A percentile compares a stretch with the other conserved stretches of the same genome.
phyloP scores from a whole-genome alignment of 2,797 vertebrate genomes.

The Phoebastria nigripes region DNA sequence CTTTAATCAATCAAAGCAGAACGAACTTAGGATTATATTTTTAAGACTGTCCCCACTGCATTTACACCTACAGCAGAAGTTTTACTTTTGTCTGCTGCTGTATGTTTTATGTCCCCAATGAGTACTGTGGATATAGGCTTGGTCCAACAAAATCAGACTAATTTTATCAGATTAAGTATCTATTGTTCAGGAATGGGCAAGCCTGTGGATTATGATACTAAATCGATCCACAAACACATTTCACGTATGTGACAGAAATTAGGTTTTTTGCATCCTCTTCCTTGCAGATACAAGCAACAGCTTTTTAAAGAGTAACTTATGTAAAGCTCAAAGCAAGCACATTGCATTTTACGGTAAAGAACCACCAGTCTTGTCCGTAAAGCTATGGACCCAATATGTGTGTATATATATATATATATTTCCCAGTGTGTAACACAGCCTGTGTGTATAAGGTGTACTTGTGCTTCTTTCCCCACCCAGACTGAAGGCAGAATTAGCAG shows the following conservation, averaged over 20 bases:
- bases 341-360: background rate
- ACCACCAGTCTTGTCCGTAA: background rate
- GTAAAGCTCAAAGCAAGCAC: background rate
- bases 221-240: background rate
- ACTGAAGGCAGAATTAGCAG: rapidly evolving
- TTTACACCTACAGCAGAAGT: background rate
- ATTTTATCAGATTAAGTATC: background rate
- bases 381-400: background rate
- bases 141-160: background rate
- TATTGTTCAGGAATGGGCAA: background rate
- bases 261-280: background rate
- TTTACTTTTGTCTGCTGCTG: background rate
- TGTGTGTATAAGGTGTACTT: background rate
- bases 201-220: background rate
- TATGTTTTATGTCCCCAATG: background rate
- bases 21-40: background rate
- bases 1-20: background rate
- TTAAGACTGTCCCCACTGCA: background rate
- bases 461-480: background rate
- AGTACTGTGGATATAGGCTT: background rate
- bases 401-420: too few species aligned
- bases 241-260: background rate
- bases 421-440: rapidly evolving
- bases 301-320: background rate
- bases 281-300: background rate